Evolutionary conservation across 2,797 vertebrate genomes (phyloP), one percentile per base, ranked within the genome.

Genomic region (Catostomus latipinnis): DNA sequence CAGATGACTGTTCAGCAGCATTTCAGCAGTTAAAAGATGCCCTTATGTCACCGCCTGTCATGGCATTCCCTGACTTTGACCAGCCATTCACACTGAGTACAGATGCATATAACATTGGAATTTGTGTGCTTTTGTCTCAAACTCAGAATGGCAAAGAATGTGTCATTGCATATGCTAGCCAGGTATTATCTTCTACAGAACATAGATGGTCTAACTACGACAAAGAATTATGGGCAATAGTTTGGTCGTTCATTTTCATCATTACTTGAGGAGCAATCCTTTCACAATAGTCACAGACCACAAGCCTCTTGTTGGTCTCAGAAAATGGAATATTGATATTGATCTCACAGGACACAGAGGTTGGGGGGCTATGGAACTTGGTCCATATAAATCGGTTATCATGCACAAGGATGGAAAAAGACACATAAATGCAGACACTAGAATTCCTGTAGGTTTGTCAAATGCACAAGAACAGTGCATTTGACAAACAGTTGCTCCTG

Each of bases 301-400:
- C 16, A 68, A 68, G 22, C 48, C 48, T 68, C 11, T 52, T 8
- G 16, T 22, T 52, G 49, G 49, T 1, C 16, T 67, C 4, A 22
- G 66, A 10, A 68, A 52, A 14, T 22, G 13, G 46, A 74, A 84
- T 12, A 52, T 85, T 61, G 76, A 74, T 1, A 60, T 68, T 61
- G 63, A 74, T 60, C 79, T 56, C 65, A 81, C 45, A 8, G 71
- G 53, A 22, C 8, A 3, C 12, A 49, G 48, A 46, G 71, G 71
- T 68, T 34, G 34, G 34, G 2, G 34, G 34, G 63, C 46, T 50
- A 14, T 74, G 62, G 62, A 80, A 12, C 34, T 74, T 8, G 46
- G 68, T 52, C 62, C 8, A 1, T 69, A 46, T 68, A 18, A 69
- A 6, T 74, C 71, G 71, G 34, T 57, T 14, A 81, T 80, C 6